Conservation (phyloP, 2,888 invertebrate species). For the Stomorhina lunata region DNA sequence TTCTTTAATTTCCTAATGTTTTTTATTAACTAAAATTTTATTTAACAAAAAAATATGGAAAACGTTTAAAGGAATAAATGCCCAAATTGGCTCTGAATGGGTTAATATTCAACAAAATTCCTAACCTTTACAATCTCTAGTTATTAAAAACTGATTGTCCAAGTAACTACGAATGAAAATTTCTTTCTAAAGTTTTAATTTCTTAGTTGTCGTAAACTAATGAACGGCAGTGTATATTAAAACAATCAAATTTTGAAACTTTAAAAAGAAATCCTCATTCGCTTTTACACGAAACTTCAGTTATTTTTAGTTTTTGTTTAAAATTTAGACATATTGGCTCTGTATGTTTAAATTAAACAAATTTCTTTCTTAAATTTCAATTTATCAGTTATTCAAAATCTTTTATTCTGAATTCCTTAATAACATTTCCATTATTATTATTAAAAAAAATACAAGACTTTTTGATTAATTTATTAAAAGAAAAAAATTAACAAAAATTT, state of each 20-base stretch:
- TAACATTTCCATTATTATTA: not conserved
- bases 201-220: no score
- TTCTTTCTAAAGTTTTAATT: no score
- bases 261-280: no score
- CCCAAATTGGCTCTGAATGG: slow-evolving; percentile 24
- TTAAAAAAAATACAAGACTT: slow-evolving; percentile 24
- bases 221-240: no score
- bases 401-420: slow-evolving; percentile 20
- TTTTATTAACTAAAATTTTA: no score
- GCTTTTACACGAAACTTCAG: no score
- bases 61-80: no score
- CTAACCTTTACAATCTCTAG: not conserved
- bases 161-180: no score
- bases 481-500: slow-evolving; percentile 14
- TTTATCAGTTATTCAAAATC: not conserved
- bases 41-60: not conserved
- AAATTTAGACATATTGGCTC: not conserved
- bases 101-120: not conserved
- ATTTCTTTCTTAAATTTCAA: not conserved
- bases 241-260: no score
- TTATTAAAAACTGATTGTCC: not conserved
- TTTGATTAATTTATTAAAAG: slow-evolving; percentile 38
- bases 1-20: not conserved
- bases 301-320: slow-evolving; percentile 4
- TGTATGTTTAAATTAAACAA: not conserved